A percentile compares a stretch with the other conserved stretches of the same genome.
Evolutionary conservation across 2,888 invertebrate species (phyloP).

Genomic region (Sipha maydis): DNA sequence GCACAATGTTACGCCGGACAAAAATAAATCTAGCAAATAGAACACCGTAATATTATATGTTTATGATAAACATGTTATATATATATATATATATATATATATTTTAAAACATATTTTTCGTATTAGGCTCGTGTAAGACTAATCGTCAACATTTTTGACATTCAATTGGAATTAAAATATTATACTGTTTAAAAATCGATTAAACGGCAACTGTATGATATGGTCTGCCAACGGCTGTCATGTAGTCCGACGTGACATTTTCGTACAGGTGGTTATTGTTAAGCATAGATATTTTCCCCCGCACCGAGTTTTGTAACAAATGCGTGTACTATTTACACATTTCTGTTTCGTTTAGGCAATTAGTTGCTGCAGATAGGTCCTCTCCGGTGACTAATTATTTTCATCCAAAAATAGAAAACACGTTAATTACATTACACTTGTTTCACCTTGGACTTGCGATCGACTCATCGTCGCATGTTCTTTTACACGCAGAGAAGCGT

Average conservation of each 20-base stretch:
- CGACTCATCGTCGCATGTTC: neutral
- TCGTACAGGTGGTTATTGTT: neutral
- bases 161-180: constrained; percentile 1
- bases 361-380: neutral
- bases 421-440: neutral
- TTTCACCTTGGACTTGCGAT: neutral
- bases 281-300: neutral
- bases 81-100: constrained; percentile 9
- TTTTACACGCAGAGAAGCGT: neutral
- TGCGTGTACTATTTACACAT: neutral
- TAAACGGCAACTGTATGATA: constrained; percentile 1
- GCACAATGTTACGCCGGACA: constrained; percentile 58
- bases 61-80: neutral
- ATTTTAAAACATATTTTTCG: constrained; percentile 8
- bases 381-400: neutral
- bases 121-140: constrained; percentile 47
- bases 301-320: neutral
- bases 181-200: constrained; percentile 44
- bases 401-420: neutral
- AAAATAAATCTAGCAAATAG: constrained; percentile 44
- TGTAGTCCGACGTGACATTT: constrained; percentile 20
- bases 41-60: constrained; percentile 25
- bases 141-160: constrained; percentile 31
- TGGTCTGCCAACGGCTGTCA: constrained; percentile 23
- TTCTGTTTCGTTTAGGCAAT: neutral